A percentile compares a stretch with the other conserved stretches of the same genome.
phyloP scores from a whole-genome alignment of 1,140 invertebrate species.

The Ptiloglossa arizonensis region DNA sequence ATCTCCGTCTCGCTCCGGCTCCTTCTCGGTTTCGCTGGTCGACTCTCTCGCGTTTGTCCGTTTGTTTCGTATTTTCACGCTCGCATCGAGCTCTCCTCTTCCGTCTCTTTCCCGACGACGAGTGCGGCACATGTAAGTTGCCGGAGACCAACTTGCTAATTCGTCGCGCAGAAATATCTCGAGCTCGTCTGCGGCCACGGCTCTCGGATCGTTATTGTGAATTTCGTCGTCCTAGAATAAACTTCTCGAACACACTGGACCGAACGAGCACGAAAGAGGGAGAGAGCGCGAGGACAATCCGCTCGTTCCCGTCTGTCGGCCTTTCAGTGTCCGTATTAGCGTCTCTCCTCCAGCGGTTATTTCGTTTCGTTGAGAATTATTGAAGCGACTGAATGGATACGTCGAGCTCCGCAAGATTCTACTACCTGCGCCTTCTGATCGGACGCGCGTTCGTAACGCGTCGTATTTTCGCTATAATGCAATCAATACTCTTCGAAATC shows the following conservation, averaged over 20 bases:
- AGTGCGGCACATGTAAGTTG: slow-evolving; percentile 24
- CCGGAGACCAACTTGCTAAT: slow-evolving; percentile 46
- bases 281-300: background rate
- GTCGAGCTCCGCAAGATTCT: background rate
- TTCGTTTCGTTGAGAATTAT: slow-evolving; percentile 30
- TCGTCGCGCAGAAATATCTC: slow-evolving; percentile 63
- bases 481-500: too few species aligned
- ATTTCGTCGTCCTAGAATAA: slow-evolving; percentile 61
- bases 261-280: background rate
- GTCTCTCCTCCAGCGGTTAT: background rate
- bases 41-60: background rate
- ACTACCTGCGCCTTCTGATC: background rate
- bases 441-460: background rate
- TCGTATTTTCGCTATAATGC: background rate
- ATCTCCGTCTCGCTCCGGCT: background rate
- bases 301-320: slow-evolving; percentile 12
- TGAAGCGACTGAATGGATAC: slow-evolving; percentile 17
- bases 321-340: slow-evolving; percentile 27
- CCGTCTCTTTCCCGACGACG: background rate
- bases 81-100: slow-evolving; percentile 12
- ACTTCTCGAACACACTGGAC: slow-evolving; percentile 14
- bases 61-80: slow-evolving; percentile 39
- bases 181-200: slow-evolving; percentile 43
- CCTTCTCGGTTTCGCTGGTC: background rate
- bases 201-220: slow-evolving; percentile 54